Conservation (phyloP, 2,797 vertebrate genomes). For the Typhlichthys subterraneus region DNA sequence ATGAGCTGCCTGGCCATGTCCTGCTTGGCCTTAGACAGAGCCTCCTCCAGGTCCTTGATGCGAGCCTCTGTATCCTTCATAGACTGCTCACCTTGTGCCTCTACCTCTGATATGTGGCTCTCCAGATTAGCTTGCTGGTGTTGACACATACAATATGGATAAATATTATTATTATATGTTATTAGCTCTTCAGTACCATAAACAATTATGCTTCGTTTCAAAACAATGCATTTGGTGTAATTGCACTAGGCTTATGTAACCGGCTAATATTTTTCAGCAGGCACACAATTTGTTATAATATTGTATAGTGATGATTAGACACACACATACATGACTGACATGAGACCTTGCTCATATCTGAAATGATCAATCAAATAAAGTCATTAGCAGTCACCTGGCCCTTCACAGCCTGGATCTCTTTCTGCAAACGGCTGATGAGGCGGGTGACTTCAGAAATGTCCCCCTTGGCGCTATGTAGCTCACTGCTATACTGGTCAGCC, state of each 20-base stretch:
- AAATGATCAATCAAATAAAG: too few relatives aligned
- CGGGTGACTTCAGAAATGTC: constrained; percentile 68
- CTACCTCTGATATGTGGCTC: constrained; percentile 52
- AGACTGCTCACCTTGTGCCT: constrained; percentile 51
- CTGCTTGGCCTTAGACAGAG: constrained; percentile 64
- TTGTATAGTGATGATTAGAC: too few relatives aligned
- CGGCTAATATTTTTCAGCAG: too few relatives aligned
- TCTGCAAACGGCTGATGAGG: constrained; percentile 58
- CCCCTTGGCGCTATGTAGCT: constrained; percentile 54
- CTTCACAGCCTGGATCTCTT: constrained; percentile 55
- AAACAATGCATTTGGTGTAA: neutral
- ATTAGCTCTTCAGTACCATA: neutral
- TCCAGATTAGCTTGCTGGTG: constrained; percentile 55
- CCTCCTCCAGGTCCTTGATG: constrained; percentile 61
- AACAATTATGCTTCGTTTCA: neutral
- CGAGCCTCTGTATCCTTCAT: constrained; percentile 44
- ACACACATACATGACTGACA: too few relatives aligned
- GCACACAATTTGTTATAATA: too few relatives aligned
- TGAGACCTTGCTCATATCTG: too few relatives aligned
- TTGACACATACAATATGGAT: neutral
- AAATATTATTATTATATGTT: neutral
- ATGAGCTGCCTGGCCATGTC: constrained; percentile 65
- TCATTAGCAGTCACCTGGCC: constrained; percentile 57
- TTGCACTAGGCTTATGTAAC: neutral
- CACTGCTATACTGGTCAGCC: constrained; percentile 46